Base-by-base conservation (phyloP, 2,797 vertebrate genomes). In the Paedocypris micromegethes region DNA sequence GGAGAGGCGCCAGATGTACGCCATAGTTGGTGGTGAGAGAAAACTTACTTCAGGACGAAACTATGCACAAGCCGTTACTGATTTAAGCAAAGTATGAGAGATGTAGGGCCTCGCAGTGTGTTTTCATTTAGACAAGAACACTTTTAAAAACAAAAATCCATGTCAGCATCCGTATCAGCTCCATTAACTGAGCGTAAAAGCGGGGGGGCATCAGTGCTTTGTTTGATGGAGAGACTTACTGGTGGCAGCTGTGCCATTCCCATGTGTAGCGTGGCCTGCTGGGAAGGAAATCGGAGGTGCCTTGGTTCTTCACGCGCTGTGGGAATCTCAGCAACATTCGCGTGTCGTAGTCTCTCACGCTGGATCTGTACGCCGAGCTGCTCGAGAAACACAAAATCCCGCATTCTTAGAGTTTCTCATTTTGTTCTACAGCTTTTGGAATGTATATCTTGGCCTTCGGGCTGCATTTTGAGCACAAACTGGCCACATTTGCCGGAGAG, bases 231-330 rank as follows among this genome's bases (percentile, higher is more conserved):
- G 23, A 44, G 71, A 94, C 96, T 95, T 86, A 98, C 96, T 96
- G 95, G 79, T 98, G 96, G 88, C 96, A 98, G 78, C 96, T 98
- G 90, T 98, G 96, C 96, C 96, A 98, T 81, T 98, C 96, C 96
- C 96, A 98, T 62, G 94, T 91, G 79, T 98, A 98, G 75, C 96
- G 92, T 23, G 96, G 96, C 78, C 95, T 88, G 84, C 88, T 98
- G 74, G 96, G 96, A 67, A 96, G 88, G 78, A 98, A 98, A 83
- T 98, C 96, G 0, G 96, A 94, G 0, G 96, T 98, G 41, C 96
- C 96, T 88, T 98, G 96, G 81, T 98, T 98, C 87, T 97, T 98
- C 75, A 98, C 96, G 83, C 92, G 89, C 77, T 98, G 96, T 1
- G 96, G 95, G 79, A 98, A 98, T 78, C 96, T 90, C 72, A 98